A percentile compares a stretch with the other conserved stretches of the same genome.
Conservation (phyloP, 2,888 invertebrate species). For the Mesorhabditis sp. region DNA sequence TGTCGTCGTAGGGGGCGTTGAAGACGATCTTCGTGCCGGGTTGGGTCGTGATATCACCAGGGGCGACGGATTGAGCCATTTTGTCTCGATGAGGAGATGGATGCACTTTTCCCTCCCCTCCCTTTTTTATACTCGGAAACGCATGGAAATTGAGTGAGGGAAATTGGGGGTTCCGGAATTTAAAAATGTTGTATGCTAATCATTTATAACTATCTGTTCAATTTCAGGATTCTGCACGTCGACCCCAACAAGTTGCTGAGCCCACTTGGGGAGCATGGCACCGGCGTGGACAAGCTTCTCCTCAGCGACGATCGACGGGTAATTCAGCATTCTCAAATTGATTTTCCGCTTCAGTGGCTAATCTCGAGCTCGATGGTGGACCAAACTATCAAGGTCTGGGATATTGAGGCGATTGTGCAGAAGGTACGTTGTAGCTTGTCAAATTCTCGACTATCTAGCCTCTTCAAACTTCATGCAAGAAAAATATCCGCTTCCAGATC, state of each 20-base stretch:
- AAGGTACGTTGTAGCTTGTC: not conserved
- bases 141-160: no score
- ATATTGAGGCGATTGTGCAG: not conserved
- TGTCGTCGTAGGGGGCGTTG: no score
- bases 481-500: not conserved
- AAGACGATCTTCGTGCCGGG: no score
- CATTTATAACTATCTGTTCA: not conserved
- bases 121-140: no score
- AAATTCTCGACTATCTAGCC: not conserved
- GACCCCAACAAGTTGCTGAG: not conserved
- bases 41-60: no score
- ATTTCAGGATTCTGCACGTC: not conserved
- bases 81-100: no score
- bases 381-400: constrained; percentile 1
- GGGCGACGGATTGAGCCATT: no score
- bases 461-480: not conserved
- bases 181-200: no score
- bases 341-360: not conserved
- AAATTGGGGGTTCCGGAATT: no score
- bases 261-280: not conserved
- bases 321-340: not conserved
- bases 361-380: constrained; percentile 2
- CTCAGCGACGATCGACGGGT: not conserved
- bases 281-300: not conserved
- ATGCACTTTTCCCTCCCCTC: no score